These are phyloP conservation scores for Eupithecia tripunctaria DNA, from an alignment of 2,888 invertebrate species.

Conservation along the genomic window DNA sequence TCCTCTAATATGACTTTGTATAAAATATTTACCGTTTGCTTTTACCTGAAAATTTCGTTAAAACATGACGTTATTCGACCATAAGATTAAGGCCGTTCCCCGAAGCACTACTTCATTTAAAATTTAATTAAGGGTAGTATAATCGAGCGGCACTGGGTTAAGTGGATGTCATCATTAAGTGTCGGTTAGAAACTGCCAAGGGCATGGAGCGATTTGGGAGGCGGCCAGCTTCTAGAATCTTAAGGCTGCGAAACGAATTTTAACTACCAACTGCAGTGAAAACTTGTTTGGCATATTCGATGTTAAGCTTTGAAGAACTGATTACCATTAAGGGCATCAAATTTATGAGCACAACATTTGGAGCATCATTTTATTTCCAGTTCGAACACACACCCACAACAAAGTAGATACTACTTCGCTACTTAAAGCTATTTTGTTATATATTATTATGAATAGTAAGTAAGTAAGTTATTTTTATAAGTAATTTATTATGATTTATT, in stretches of 20 bases:
- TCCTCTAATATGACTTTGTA: neutral
- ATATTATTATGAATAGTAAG: too few relatives aligned
- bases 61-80: slow-evolving; percentile 4
- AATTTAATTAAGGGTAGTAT: slow-evolving; percentile 54
- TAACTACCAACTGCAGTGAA: slow-evolving; percentile 33
- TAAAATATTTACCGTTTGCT: neutral
- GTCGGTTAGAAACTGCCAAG: slow-evolving; percentile 57
- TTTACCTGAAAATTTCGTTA: neutral
- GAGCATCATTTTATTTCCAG: too few relatives aligned
- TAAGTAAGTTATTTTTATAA: too few relatives aligned
- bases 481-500: too few relatives aligned
- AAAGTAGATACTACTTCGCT: too few relatives aligned
- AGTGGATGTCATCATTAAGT: slow-evolving; percentile 59
- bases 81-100: slow-evolving; percentile 11
- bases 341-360: too few relatives aligned
- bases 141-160: slow-evolving; percentile 51
- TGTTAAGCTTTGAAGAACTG: neutral
- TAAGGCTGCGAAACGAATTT: slow-evolving; percentile 46
- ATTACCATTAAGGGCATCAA: too few relatives aligned
- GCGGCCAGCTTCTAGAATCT: slow-evolving; percentile 52
- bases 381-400: too few relatives aligned
- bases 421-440: too few relatives aligned
- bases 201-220: slow-evolving; percentile 62
- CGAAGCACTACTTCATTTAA: slow-evolving; percentile 30
- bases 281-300: slow-evolving; percentile 28